Evolutionary conservation across 2,888 invertebrate genomes (phyloP).

Genomic region (Trichogramma dendrolimi): DNA sequence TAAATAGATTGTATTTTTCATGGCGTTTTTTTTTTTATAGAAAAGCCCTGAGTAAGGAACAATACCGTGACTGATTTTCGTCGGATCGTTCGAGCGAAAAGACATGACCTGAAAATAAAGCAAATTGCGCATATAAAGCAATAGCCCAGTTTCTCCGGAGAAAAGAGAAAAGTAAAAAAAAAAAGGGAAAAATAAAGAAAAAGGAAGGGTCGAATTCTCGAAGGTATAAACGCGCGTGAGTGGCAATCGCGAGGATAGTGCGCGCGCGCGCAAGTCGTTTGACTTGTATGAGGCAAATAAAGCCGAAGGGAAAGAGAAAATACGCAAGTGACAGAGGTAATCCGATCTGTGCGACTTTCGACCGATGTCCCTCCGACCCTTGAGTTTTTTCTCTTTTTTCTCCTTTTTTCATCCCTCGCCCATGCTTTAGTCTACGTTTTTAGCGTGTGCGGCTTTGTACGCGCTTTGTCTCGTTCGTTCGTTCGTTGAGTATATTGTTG

Average conservation of each 20-base stretch:
- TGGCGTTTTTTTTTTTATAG: no score
- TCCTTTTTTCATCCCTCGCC: not conserved
- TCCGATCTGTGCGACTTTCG: conserved; percentile 4
- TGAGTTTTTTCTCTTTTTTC: not conserved
- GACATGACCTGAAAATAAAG: conserved; percentile 46
- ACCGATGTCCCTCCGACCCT: not conserved
- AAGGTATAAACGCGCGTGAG: conserved; percentile 4
- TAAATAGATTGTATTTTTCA: no score
- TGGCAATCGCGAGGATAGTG: conserved; percentile 7
- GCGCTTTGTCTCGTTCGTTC: not conserved
- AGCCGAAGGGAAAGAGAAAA: conserved; percentile 2
- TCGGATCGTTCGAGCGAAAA: conserved; percentile 42
- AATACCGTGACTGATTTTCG: conserved; percentile 46
- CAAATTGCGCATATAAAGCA: conserved; percentile 33
- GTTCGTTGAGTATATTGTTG: conserved; percentile 10
- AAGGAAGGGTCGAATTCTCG: no score
- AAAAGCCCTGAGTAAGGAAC: conserved; percentile 27
- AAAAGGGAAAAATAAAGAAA: no score
- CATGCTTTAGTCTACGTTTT: not conserved
- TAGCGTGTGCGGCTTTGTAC: not conserved
- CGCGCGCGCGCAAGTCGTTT: conserved; percentile 10
- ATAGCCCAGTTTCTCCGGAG: not conserved
- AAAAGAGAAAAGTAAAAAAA: not conserved
- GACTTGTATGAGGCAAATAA: conserved; percentile 19
- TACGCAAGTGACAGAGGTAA: conserved; percentile 12